These are phyloP conservation scores for Origma solitaria DNA, from an alignment of 2,113 vertebrate species.

Conservation along the genomic window DNA sequence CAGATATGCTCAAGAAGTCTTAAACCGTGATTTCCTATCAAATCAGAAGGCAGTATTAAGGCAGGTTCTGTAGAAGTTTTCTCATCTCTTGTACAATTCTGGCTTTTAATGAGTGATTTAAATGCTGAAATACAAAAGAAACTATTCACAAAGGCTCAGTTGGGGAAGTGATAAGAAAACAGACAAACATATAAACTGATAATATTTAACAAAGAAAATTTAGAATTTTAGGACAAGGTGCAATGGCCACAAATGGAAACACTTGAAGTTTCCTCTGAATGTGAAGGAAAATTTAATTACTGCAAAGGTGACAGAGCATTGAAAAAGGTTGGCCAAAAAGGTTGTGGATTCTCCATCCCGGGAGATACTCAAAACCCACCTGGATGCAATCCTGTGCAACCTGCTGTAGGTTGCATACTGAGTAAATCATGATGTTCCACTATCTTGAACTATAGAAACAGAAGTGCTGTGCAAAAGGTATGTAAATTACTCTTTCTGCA, in stretches of 20 bases:
- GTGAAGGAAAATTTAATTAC: not conserved
- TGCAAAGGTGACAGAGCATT: not conserved
- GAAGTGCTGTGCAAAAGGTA: not conserved
- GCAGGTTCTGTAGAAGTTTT: not conserved
- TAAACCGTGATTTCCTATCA: not conserved
- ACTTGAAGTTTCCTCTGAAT: not conserved
- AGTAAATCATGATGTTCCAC: not conserved
- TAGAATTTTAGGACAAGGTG: not conserved
- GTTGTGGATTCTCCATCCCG: not conserved
- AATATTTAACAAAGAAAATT: not conserved
- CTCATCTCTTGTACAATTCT: not conserved
- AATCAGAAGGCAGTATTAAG: not conserved
- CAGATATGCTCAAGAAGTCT: not conserved
- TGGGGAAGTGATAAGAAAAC: not conserved
- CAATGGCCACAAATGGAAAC: not conserved
- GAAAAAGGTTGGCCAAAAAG: not conserved
- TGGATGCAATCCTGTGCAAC: not conserved
- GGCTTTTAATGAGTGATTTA: not conserved
- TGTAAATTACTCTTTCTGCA: not conserved
- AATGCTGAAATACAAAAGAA: not conserved
- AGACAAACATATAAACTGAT: not conserved
- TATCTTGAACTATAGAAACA: not conserved
- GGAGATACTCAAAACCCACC: not conserved
- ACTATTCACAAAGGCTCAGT: not conserved
- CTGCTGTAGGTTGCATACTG: not conserved